These are phyloP conservation scores for Pandemis cinnamomeana DNA, from an alignment of 2,888 invertebrate genomes.

Conservation along the genomic window DNA sequence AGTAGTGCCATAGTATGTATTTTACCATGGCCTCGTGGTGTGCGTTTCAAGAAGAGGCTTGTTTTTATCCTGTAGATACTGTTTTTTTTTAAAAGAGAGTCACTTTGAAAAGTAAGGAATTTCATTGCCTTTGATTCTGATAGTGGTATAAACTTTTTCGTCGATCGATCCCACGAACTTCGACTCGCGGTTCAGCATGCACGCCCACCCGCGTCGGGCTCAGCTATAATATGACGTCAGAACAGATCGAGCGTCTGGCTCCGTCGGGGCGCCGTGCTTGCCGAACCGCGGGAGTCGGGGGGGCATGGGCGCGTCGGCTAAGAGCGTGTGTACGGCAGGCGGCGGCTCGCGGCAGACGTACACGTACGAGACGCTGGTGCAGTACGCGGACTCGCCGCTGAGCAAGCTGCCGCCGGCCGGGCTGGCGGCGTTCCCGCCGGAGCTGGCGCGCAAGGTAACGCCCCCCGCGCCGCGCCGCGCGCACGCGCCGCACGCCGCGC, in stretches of 20 bases:
- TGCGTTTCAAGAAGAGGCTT: no score
- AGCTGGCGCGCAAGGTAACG: slow-evolving; percentile 83
- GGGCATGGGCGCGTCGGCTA: not conserved
- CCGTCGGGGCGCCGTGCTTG: not conserved
- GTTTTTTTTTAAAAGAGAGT: not conserved
- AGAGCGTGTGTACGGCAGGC: slow-evolving; percentile 56
- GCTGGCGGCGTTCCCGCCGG: slow-evolving; percentile 77
- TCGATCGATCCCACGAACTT: not conserved
- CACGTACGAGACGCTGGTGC: slow-evolving; percentile 82
- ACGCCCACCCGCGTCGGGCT: not conserved
- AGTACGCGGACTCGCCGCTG: slow-evolving; percentile 82
- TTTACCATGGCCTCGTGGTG: no score
- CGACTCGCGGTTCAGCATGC: not conserved
- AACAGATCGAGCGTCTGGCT: not conserved
- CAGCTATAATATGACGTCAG: not conserved
- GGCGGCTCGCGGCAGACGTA: slow-evolving; percentile 75
- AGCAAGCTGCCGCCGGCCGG: slow-evolving; percentile 82
- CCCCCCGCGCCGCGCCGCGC: slow-evolving; percentile 52
- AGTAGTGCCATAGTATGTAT: no score
- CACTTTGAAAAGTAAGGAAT: not conserved
- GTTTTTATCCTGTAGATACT: no score
- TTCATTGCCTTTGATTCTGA: not conserved
- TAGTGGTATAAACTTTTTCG: not conserved
- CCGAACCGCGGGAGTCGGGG: not conserved
- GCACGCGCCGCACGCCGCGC: slow-evolving; percentile 46